phyloP scores from a whole-genome alignment of 2,797 vertebrate genomes.

The Neopelma chrysocephalum region DNA sequence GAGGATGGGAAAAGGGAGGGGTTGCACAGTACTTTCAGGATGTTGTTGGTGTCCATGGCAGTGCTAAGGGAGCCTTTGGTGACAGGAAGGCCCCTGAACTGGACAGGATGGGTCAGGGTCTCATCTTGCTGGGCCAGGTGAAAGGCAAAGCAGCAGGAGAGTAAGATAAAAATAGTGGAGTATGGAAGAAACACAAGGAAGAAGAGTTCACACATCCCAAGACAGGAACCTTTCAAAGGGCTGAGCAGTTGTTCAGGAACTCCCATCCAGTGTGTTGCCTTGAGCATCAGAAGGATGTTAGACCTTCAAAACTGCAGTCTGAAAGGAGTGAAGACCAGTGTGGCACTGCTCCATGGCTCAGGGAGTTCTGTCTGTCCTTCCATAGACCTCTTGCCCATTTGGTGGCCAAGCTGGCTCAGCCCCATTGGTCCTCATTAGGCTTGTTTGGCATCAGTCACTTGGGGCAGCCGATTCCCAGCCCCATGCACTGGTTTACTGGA shows the following conservation, averaged over 20 bases:
- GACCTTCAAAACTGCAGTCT: background rate
- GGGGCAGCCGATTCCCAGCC: background rate
- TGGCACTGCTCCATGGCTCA: fast-evolving
- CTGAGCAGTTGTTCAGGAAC: background rate
- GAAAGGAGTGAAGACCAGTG: fast-evolving
- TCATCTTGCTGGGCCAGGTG: background rate
- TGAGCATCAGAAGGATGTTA: background rate
- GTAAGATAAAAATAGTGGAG: background rate
- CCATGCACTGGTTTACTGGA: fast-evolving
- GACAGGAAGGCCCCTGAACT: background rate
- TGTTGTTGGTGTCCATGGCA: background rate
- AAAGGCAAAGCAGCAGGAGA: background rate
- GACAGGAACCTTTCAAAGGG: fast-evolving
- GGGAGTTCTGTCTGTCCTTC: background rate
- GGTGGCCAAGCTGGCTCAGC: background rate
- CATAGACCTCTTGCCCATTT: fast-evolving
- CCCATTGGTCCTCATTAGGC: fast-evolving
- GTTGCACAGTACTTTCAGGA: background rate
- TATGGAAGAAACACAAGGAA: background rate
- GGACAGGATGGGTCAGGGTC: background rate
- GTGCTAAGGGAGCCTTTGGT: background rate
- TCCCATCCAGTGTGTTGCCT: fast-evolving
- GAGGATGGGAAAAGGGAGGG: background rate
- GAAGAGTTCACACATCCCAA: background rate
- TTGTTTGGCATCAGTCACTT: background rate